Base-by-base conservation (phyloP, 2,797 vertebrate genomes). In the Phalloptychus januarius region DNA sequence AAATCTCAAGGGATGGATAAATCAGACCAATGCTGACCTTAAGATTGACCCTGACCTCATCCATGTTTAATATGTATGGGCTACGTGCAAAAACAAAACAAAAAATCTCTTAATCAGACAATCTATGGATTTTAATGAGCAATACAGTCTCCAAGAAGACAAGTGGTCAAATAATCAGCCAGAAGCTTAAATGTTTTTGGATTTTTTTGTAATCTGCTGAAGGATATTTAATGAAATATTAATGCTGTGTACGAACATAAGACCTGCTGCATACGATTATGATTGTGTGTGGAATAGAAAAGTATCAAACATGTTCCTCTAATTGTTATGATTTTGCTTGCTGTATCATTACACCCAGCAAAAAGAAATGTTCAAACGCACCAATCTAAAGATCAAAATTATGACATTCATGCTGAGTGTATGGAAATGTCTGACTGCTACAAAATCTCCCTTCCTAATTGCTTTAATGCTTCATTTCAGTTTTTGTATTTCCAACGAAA, bases 391-490 rank as follows among this genome's bases (percentile, higher is more conserved):
- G 25, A n/a, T n/a, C 52, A 28, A 56, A 56, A 13, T 56, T 56
- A 28, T 56, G 25, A 56, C 52, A 28, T 56, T 56, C 25, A 28
- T 54, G 23, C 52, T 54, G 7, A 54, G 10, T 56, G 48, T 23
- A 23, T 52, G 25, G 4, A 56, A 56, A 28, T 25, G 28, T 56
- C n/a, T 28, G 3, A 56, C 11, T 56, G 52, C 18, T 25, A 10
- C 61, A 10, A 6, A 33, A 15, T 81, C 44, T 79, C 25, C 33
- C 40, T 73, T 58, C 78, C 58, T 86, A 74, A 25, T 72, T 77
- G 73, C 76, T 80, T 36, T 25, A 25, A 71, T 82, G 75, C 84
- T 70, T 81, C 78, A 36, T 83, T 87, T 76, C 78, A 87, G 77
- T 85, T 52, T 73, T 72, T 71, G 65, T 75, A 76, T 86, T 42